These are phyloP conservation scores for Peromyscus leucopus DNA, from an alignment of 2,113 vertebrate species.

Conservation along the genomic window DNA sequence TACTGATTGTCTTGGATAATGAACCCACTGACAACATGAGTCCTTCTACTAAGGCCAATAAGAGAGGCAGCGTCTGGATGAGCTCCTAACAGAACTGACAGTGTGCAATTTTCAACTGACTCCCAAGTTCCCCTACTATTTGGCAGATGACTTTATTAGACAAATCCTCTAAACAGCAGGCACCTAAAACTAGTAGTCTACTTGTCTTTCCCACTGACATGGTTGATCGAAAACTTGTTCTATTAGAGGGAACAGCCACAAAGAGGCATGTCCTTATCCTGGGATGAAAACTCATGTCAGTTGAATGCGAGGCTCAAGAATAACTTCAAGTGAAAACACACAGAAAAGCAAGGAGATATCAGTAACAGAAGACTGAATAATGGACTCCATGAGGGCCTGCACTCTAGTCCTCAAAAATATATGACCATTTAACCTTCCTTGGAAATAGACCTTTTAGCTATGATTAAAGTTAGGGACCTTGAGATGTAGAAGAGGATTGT, in stretches of 20 bases:
- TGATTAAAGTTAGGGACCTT: not conserved
- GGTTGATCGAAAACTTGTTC: not conserved
- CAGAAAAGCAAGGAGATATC: not conserved
- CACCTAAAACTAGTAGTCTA: not conserved
- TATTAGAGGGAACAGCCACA: not conserved
- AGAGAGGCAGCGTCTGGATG: not conserved
- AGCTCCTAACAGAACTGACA: not conserved
- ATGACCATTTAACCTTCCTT: not conserved
- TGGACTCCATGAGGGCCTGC: no score
- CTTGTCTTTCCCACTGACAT: not conserved
- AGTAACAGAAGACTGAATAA: not conserved
- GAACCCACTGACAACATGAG: not conserved
- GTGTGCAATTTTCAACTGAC: not conserved
- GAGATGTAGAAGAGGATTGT: not conserved
- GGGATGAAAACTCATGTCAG: not conserved
- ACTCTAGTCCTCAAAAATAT: no score
- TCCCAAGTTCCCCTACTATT: not conserved
- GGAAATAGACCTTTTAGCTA: not conserved
- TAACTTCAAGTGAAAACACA: not conserved
- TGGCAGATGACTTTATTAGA: not conserved
- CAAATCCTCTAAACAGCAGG: not conserved
- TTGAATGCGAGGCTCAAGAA: not conserved
- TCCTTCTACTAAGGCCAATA: not conserved
- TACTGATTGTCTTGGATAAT: not conserved
- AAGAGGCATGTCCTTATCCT: not conserved